Evolutionary conservation across 2,888 invertebrate species (phyloP).

Genomic region (Heteromyza rotundicornis): DNA sequence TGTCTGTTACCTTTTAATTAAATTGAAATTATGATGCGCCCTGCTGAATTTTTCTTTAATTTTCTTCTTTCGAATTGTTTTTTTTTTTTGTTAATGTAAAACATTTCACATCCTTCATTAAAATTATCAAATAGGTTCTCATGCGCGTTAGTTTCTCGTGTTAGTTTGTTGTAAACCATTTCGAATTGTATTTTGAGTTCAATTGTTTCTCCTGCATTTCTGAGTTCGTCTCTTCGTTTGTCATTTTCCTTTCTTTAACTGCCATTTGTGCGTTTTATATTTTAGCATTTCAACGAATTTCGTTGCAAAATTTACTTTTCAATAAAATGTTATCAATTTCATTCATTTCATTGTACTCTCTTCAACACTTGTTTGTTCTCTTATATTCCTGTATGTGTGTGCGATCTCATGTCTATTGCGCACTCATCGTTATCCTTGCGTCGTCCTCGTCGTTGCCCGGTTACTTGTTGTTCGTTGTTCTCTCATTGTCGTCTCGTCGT

Average conservation of each 20-base stretch:
- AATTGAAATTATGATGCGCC: no score
- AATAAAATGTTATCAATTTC: no score
- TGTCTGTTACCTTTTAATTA: neutral
- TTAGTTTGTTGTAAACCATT: no score
- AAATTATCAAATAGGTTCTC: slow-evolving; percentile 53
- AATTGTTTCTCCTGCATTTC: slow-evolving; percentile 37
- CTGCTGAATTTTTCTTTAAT: slow-evolving; percentile 26
- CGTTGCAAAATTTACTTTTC: no score
- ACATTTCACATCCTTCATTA: no score
- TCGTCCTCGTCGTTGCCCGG: neutral
- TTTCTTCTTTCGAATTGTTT: slow-evolving; percentile 30
- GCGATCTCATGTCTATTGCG: no score
- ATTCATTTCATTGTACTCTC: no score
- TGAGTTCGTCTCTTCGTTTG: neutral
- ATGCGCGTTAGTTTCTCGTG: slow-evolving; percentile 50
- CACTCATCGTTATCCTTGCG: neutral
- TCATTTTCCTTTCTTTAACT: no score
- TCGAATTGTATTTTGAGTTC: no score
- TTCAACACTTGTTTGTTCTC: neutral
- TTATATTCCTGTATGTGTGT: slow-evolving; percentile 6
- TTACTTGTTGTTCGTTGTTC: slow-evolving; percentile 12
- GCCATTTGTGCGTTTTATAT: no score
- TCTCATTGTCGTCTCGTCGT: no score
- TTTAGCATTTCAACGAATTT: no score
- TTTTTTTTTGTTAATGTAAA: slow-evolving; percentile 32